A percentile compares a stretch with the other conserved stretches of the same genome.
These are phyloP conservation scores for Oopsacas minuta DNA, from an alignment of 37 sponge, comb jelly and placozoan genomes.

Conservation along the genomic window DNA sequence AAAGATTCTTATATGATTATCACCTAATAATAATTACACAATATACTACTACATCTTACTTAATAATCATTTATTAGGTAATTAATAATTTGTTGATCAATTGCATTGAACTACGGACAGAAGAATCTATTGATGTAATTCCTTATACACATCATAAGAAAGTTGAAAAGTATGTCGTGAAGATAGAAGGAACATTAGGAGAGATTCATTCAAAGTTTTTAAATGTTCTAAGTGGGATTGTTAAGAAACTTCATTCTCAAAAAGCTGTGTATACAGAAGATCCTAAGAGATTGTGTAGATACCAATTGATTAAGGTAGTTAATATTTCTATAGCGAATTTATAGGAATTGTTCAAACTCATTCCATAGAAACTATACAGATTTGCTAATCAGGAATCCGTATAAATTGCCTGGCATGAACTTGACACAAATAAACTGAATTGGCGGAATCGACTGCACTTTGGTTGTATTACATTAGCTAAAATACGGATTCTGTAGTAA, in stretches of 20 bases:
- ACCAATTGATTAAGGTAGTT: constrained; percentile 57
- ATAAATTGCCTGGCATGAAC: too few species aligned
- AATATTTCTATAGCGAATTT: constrained; percentile 48
- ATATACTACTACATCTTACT: too few species aligned
- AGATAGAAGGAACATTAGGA: constrained; percentile 62
- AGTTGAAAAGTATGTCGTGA: constrained; percentile 71
- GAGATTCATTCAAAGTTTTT: constrained; percentile 41
- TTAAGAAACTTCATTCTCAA: constrained; percentile 37
- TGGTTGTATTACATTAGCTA: too few species aligned
- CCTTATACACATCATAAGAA: constrained; percentile 73
- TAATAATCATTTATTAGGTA: constrained; percentile 28
- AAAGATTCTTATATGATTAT: too few species aligned
- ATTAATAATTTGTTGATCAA: constrained; percentile 73
- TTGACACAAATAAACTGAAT: too few species aligned
- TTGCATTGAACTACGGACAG: constrained; percentile 82
- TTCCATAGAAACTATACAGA: too few species aligned
- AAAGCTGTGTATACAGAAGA: constrained; percentile 42
- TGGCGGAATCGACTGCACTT: too few species aligned
- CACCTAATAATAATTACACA: too few species aligned
- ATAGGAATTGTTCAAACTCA: too few species aligned
- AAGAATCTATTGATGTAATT: constrained; percentile 83
- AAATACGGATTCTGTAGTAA: too few species aligned
- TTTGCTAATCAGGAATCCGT: too few species aligned
- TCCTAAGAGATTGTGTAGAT: constrained; percentile 54
- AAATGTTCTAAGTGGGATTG: constrained; percentile 40